A percentile compares a stretch with the other conserved stretches of the same genome.
Conservation (phyloP, 1,140 invertebrate genomes). For the Conus betulinus region DNA sequence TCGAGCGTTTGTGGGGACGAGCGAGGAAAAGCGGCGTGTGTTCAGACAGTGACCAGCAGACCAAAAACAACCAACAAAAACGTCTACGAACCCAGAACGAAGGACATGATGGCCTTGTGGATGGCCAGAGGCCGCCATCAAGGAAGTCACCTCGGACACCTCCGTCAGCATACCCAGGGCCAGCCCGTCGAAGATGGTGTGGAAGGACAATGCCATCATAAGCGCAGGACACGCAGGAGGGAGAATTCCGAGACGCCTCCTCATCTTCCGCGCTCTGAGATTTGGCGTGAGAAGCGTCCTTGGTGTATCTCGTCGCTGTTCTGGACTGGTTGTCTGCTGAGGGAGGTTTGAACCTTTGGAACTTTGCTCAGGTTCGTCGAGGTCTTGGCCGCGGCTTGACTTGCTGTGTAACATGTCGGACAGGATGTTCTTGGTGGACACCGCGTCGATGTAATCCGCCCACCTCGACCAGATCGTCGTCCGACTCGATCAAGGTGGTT, state of each 20-base stretch:
- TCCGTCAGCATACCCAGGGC: slow-evolving; percentile 58
- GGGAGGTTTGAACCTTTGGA: too few species aligned
- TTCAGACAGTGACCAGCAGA: slow-evolving; percentile 80
- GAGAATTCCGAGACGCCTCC: slow-evolving; percentile 19
- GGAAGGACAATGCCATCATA: slow-evolving; percentile 55
- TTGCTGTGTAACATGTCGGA: background rate
- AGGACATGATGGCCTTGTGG: slow-evolving; percentile 82
- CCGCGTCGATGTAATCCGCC: background rate
- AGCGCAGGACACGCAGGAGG: slow-evolving; percentile 53
- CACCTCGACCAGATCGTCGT: background rate
- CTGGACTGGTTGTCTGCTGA: too few species aligned
- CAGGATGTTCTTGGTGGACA: background rate
- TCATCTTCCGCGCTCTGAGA: background rate
- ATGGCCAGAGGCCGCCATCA: slow-evolving; percentile 78
- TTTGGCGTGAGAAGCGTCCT: background rate
- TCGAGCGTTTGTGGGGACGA: too few species aligned
- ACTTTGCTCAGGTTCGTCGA: too few species aligned
- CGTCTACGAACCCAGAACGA: slow-evolving; percentile 67
- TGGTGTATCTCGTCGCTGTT: background rate
- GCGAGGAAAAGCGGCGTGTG: background rate
- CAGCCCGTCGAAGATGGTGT: slow-evolving; percentile 62
- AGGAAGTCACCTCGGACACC: slow-evolving; percentile 81
- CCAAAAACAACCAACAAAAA: too few species aligned
- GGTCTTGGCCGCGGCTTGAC: too few species aligned
- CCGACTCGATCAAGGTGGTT: background rate